Evolutionary conservation across 2,797 vertebrate species (phyloP), one percentile per base, ranked within the genome.

Genomic region (Gymnothorax reevesii): DNA sequence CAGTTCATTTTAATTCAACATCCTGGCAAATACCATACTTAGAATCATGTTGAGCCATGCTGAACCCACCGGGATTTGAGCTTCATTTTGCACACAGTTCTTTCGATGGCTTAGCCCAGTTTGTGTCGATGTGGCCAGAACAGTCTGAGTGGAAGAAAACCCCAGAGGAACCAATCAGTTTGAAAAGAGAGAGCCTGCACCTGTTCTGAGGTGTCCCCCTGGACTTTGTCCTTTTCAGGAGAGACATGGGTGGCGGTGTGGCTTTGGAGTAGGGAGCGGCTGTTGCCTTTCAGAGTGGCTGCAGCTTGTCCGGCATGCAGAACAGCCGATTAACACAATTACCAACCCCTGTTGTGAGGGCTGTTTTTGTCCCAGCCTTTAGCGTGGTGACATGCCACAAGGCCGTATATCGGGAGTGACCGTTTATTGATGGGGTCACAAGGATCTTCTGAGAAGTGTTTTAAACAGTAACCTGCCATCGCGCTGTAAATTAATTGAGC

Each of bases 401-500:
- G 52, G 77, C 49, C 20, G 77, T 55, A 55, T 12, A 55, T 80
- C 22, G 77, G 20, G 49, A 55, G 77, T 22, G 52, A 9, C 82
- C 25, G 25, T 83, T 86, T 87, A 83, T 84, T 62, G 82, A 55
- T 79, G 86, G 85, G 77, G 87, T 85, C 83, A 85, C 60, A 27
- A 66, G 54, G 55, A 25, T 79, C 87, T 90, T 90, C 89, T 85
- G 86, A 87, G 90, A 92, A 92, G 82, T 85, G 82, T 64, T 86
- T 87, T 82, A 64, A 89, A 88, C 33, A 20, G 62, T 86, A 66
- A 84, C 60, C 86, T 88, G 87, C 88, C 55, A 83, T 82, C 52
- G 55, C 10, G 54, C 54, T 27, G 25, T 86, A 86, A 89, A 88
- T 89, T 9, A 89, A 88, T 83, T 89, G 87, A 87, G 87, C 64